These are phyloP conservation scores for Peromyscus attwateri DNA, from an alignment of 2,797 vertebrate genomes.

Conservation along the genomic window DNA sequence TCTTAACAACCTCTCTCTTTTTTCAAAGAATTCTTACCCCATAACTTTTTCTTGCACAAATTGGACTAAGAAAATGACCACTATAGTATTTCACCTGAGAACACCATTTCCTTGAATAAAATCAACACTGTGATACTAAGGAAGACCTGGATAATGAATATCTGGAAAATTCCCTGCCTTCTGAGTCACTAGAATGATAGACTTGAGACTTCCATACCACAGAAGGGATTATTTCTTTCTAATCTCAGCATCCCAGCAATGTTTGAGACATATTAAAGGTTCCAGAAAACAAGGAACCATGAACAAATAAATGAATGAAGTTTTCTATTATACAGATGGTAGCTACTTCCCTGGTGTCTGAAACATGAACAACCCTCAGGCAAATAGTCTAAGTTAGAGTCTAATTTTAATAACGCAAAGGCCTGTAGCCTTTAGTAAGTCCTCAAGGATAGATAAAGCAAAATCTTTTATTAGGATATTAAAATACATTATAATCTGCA, in stretches of 20 bases:
- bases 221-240: not conserved
- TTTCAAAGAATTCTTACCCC: not conserved
- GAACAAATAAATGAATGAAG: not conserved
- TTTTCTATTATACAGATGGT: not conserved
- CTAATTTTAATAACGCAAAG: not conserved
- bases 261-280: not conserved
- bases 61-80: not conserved
- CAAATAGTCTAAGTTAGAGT: constrained; percentile 10
- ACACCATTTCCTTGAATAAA: not conserved
- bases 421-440: not conserved
- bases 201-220: not conserved
- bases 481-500: constrained; percentile 2
- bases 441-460: constrained; percentile 5
- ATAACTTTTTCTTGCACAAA: not conserved
- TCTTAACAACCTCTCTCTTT: not conserved
- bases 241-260: not conserved
- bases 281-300: not conserved
- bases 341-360: not conserved
- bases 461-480: constrained; percentile 17
- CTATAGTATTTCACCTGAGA: not conserved
- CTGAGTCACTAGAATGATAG: not conserved
- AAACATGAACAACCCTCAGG: not conserved
- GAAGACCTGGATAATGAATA: not conserved
- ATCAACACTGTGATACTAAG: not conserved
- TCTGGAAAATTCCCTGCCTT: not conserved